Base-by-base conservation (phyloP, 2,113 vertebrate species). In the Crocuta crocuta region DNA sequence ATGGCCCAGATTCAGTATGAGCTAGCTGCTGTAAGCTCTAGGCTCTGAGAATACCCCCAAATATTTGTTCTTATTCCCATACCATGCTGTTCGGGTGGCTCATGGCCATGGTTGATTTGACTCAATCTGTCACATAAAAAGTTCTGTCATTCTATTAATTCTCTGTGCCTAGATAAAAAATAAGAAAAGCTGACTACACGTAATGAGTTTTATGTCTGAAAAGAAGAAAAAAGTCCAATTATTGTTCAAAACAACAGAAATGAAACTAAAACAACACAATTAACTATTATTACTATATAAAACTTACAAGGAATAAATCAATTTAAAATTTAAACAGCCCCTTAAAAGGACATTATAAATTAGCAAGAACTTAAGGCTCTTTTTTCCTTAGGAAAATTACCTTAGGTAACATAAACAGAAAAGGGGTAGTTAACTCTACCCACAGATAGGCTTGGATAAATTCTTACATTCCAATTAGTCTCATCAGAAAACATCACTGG, bases 301-400 rank as follows among this genome's bases (percentile, higher is more conserved):
- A 89, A 95, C 12, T 84, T 83, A 88, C 31, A 70, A 88, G 88
- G 28, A 45, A 89, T 63, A 93, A 94, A 92, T 97, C 43, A 73
- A 89, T 65, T 95, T 79, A 74, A 90, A 73, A 82, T 91, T 94
- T 43, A 96, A 82, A 78, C 15, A 66, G 82, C 15, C 10, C 48
- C 21, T 83, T 82, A 78, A 80, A 43, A 83, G 19, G 19, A 90
- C 4, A 65, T 85, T 81, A 92, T 43, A 92, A 50, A 80, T 81
- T 63, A 92, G 17, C 65, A 92, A 76, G 15, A 70, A 80, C 28
- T 84, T 74, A 73, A 73, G 10, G 43, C 4, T 58, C 8, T n/a
- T 84, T 96, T 50, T 53, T 26, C 63, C 55, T 86, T 26, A 65
- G 48, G 53, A 89, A 95, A 97, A 96, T 70, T 53, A 79, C 21